Evolutionary conservation across 2,113 vertebrate species (phyloP).

Genomic region (Corapipo altera): DNA sequence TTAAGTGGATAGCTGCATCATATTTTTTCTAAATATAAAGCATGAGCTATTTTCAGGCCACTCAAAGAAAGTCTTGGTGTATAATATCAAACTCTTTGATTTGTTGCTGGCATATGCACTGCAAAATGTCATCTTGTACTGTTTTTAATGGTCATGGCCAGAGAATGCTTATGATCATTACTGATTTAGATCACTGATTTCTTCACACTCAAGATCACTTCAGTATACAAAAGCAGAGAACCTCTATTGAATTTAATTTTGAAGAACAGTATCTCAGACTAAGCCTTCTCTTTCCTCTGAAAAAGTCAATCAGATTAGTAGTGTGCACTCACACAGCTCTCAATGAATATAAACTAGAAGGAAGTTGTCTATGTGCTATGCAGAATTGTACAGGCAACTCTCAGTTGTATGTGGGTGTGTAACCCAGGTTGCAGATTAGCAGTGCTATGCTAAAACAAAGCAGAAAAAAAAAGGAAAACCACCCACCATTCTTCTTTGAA

Average conservation of each 20-base stretch:
- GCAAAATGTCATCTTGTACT: neutral
- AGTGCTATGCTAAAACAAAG: conserved; percentile 57
- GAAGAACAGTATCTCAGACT: neutral
- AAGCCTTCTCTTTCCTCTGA: neutral
- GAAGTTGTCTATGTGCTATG: conserved; percentile 22
- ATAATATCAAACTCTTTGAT: neutral
- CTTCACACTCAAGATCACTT: conserved; percentile 15
- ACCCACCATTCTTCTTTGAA: conserved; percentile 48
- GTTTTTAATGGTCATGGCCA: neutral
- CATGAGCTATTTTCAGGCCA: neutral
- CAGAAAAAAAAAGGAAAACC: conserved; percentile 34
- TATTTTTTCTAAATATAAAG: neutral
- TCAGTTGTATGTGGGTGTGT: conserved; percentile 45
- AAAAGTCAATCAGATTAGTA: conserved; percentile 26
- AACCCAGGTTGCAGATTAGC: conserved; percentile 64
- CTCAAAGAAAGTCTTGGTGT: neutral
- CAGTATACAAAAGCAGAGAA: neutral
- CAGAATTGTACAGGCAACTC: conserved; percentile 39
- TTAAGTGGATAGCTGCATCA: neutral
- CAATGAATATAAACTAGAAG: conserved; percentile 40
- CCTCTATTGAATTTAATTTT: neutral
- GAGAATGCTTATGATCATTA: neutral
- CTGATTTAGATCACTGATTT: neutral
- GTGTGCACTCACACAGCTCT: neutral
- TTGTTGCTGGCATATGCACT: neutral